Conservation (phyloP, 2,113 vertebrate genomes). For the Gymnocephalus cernua region DNA sequence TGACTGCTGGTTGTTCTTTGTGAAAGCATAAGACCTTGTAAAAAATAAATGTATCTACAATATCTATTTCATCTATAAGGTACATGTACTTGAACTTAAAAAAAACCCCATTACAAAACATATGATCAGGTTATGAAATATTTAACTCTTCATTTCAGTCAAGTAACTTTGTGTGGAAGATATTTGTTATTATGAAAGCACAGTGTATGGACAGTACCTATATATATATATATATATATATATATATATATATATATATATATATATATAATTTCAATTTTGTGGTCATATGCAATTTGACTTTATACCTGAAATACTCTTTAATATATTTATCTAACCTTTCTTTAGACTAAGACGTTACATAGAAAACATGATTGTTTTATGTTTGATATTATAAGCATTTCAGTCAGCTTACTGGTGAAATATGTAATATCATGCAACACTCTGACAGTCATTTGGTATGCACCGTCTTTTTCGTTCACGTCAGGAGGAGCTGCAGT, state of each 20-base stretch:
- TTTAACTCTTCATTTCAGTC: background rate
- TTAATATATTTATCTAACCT: background rate
- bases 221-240: too few species aligned
- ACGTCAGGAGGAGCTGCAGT: background rate
- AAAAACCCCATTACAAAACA: background rate
- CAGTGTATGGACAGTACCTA: too few species aligned
- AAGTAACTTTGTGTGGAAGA: too few species aligned
- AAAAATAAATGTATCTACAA: background rate
- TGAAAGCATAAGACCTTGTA: background rate
- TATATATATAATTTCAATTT: too few species aligned
- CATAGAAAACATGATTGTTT: background rate
- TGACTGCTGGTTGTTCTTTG: background rate
- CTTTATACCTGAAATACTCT: background rate
- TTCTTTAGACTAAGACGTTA: background rate
- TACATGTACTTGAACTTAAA: background rate
- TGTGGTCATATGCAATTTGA: too few species aligned
- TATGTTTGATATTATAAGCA: background rate
- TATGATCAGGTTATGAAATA: too few species aligned
- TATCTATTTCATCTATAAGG: background rate
- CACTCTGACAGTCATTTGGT: background rate
- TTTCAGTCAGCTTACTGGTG: background rate
- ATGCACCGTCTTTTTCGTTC: background rate
- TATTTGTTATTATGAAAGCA: too few species aligned
- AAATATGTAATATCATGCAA: background rate
- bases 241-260: too few species aligned